Conservation (phyloP, 2,888 invertebrate genomes). For the Carterocephalus palaemon region DNA sequence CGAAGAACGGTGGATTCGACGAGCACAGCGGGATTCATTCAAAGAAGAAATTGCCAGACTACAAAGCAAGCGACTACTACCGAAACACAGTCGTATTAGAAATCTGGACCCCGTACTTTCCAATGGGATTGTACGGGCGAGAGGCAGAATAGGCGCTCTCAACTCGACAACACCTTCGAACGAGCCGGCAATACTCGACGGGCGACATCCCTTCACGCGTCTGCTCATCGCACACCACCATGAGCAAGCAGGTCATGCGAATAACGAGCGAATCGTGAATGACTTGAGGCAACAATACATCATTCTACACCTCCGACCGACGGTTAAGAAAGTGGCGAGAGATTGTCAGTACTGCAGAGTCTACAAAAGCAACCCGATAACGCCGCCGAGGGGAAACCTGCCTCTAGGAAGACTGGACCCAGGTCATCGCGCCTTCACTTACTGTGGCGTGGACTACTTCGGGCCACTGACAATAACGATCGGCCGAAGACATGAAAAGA, state of each 20-base stretch:
- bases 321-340: too few species aligned
- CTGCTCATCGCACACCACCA: background rate
- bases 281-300: background rate
- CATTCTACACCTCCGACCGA: background rate
- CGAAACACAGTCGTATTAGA: background rate
- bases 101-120: background rate
- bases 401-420: too few species aligned
- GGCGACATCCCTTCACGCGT: background rate
- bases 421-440: too few species aligned
- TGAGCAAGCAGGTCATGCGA: background rate
- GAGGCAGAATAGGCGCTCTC: background rate
- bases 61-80: background rate
- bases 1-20: background rate
- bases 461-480: too few species aligned
- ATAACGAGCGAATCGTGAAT: background rate
- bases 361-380: too few species aligned
- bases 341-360: too few species aligned
- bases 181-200: background rate
- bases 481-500: too few species aligned
- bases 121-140: background rate
- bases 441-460: too few species aligned
- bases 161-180: background rate
- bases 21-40: background rate
- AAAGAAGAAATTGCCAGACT: background rate
- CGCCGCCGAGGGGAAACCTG: too few species aligned